phyloP scores from a whole-genome alignment of 2,888 invertebrate genomes.

The Ormia ochracea region DNA sequence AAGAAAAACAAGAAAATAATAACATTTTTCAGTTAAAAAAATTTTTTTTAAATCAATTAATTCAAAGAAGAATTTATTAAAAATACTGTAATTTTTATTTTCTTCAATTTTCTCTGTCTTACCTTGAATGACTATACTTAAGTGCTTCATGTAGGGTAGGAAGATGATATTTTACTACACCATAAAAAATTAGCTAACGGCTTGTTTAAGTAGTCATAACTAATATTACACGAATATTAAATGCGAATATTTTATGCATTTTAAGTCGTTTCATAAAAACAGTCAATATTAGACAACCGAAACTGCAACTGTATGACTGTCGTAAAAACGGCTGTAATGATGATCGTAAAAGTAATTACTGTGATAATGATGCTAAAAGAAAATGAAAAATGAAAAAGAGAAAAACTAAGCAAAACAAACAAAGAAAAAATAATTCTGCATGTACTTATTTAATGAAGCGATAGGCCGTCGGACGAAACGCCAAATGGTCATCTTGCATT shows the following conservation, averaged over 20 bases:
- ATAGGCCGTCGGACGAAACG: background rate
- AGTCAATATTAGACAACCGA: slow-evolving; percentile 38
- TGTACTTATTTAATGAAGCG: background rate
- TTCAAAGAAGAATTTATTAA: too few species aligned
- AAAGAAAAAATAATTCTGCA: background rate
- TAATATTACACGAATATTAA: slow-evolving; percentile 23
- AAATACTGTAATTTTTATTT: too few species aligned
- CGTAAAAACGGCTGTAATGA: slow-evolving; percentile 36
- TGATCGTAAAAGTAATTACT: slow-evolving; percentile 8
- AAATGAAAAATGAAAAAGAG: background rate
- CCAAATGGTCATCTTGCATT: background rate
- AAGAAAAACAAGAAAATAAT: too few species aligned
- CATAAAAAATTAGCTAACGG: background rate
- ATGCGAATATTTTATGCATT: slow-evolving; percentile 40
- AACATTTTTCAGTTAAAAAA: too few species aligned
- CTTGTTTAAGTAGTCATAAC: background rate
- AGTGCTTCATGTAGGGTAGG: background rate
- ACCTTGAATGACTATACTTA: background rate
- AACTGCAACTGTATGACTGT: slow-evolving; percentile 52
- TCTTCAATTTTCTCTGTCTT: too few species aligned
- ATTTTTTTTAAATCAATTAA: too few species aligned
- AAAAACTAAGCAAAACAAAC: background rate
- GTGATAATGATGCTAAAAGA: slow-evolving; percentile 2
- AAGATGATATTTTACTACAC: background rate
- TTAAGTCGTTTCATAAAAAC: slow-evolving; percentile 49